These are phyloP conservation scores for Thera obeliscata DNA, from an alignment of 2,888 invertebrate genomes.

Conservation along the genomic window DNA sequence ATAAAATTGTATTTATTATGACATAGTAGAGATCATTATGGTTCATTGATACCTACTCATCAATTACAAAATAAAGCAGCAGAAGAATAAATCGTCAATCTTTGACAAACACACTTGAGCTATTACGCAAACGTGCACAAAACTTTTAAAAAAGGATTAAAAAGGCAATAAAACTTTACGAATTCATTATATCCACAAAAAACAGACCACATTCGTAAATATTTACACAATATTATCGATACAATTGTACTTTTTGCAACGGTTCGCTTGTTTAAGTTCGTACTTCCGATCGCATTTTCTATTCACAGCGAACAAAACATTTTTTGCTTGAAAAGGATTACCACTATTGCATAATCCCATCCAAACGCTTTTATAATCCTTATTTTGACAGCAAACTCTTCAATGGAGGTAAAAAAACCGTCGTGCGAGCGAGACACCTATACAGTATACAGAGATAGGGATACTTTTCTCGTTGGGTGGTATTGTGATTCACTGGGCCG, in stretches of 20 bases:
- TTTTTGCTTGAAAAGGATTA: slow-evolving; percentile 25
- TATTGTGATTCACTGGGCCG: slow-evolving; percentile 67
- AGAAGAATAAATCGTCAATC: no score
- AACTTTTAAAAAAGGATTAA: no score
- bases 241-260: not conserved
- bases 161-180: no score
- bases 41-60: no score
- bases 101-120: no score
- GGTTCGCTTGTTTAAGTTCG: no score
- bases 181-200: no score
- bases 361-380: slow-evolving; percentile 81
- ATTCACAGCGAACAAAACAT: not conserved
- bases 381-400: slow-evolving; percentile 83
- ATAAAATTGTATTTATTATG: no score
- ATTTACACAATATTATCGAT: not conserved
- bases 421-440: slow-evolving; percentile 53
- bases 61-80: no score
- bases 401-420: slow-evolving; percentile 73
- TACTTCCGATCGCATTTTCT: slow-evolving; percentile 2
- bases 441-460: slow-evolving; percentile 53
- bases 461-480: slow-evolving; percentile 68
- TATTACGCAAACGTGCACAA: not conserved
- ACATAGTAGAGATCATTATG: no score
- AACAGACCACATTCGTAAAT: no score
- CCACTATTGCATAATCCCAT: slow-evolving; percentile 61